phyloP scores from a whole-genome alignment of 2,888 invertebrate species.

The Malthinus seriepunctatus region DNA sequence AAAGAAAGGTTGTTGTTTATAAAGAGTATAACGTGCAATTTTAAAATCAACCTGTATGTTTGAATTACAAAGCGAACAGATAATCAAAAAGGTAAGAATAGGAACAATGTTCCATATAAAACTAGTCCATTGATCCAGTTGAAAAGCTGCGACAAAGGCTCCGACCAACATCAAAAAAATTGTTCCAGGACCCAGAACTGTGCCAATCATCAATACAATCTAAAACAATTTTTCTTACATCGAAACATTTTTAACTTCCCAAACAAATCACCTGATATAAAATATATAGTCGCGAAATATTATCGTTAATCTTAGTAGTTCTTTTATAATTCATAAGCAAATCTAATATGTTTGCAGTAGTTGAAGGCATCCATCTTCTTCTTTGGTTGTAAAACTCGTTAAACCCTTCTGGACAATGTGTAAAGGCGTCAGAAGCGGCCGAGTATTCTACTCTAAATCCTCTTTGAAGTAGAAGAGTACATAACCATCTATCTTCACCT shows the following conservation, averaged over 20 bases:
- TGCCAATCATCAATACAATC: slow-evolving; percentile 68
- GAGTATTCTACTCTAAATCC: slow-evolving; percentile 94
- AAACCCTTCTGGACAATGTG: slow-evolving; percentile 91
- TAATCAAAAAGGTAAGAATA: slow-evolving; percentile 65
- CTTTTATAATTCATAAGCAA: slow-evolving; percentile 76
- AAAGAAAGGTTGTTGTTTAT: slow-evolving; percentile 28
- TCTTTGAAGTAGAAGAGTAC: slow-evolving; percentile 87
- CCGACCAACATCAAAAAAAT: slow-evolving; percentile 84
- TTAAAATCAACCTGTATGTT: slow-evolving; percentile 63
- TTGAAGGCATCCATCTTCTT: slow-evolving; percentile 94
- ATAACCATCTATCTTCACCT: slow-evolving; percentile 97
- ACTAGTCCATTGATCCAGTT: slow-evolving; percentile 69
- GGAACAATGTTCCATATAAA: slow-evolving; percentile 71
- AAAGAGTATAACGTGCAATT: background rate
- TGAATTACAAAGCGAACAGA: slow-evolving; percentile 71
- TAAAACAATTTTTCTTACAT: slow-evolving; percentile 3
- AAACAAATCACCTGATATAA: slow-evolving; percentile 62
- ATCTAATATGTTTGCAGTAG: slow-evolving; percentile 93
- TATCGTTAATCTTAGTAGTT: slow-evolving; percentile 83
- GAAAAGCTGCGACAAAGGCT: slow-evolving; percentile 78
- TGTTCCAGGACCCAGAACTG: slow-evolving; percentile 80
- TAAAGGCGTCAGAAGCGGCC: slow-evolving; percentile 93
- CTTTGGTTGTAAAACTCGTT: slow-evolving; percentile 94
- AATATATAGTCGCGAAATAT: slow-evolving; percentile 83
- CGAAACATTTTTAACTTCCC: background rate